Evolutionary conservation across 2,113 vertebrate species (phyloP).

Genomic region (Sebastes fasciatus): DNA sequence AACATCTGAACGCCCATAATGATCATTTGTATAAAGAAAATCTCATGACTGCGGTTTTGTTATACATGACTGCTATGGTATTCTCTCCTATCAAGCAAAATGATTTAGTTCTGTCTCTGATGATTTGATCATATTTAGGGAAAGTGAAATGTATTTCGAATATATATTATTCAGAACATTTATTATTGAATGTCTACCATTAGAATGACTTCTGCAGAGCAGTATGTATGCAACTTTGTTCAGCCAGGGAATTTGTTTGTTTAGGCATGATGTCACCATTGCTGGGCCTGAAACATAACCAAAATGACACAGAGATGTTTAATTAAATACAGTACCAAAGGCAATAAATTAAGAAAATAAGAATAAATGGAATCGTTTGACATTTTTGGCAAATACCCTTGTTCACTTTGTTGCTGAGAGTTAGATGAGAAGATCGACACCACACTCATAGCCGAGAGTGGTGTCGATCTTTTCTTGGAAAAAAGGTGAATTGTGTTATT

Average conservation of each 20-base stretch:
- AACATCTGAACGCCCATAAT: slow-evolving; percentile 53
- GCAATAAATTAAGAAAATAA: no score
- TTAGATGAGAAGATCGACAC: no score
- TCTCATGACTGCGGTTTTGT: neutral
- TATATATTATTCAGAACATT: no score
- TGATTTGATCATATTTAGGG: neutral
- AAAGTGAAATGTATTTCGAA: neutral
- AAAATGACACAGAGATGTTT: no score
- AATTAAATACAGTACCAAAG: no score
- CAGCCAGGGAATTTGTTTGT: neutral
- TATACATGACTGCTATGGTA: neutral
- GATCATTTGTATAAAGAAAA: neutral
- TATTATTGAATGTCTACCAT: no score
- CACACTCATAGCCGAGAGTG: no score
- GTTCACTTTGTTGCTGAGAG: no score
- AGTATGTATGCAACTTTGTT: neutral
- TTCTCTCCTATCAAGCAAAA: neutral
- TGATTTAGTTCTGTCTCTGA: neutral
- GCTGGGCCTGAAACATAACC: neutral
- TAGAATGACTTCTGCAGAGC: no score
- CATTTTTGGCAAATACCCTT: no score
- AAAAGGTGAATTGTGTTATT: neutral
- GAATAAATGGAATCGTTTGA: no score
- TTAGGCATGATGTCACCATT: no score
- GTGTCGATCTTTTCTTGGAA: neutral